These are phyloP conservation scores for Halictus rubicundus DNA, from an alignment of 1,140 invertebrate species.

Conservation along the genomic window DNA sequence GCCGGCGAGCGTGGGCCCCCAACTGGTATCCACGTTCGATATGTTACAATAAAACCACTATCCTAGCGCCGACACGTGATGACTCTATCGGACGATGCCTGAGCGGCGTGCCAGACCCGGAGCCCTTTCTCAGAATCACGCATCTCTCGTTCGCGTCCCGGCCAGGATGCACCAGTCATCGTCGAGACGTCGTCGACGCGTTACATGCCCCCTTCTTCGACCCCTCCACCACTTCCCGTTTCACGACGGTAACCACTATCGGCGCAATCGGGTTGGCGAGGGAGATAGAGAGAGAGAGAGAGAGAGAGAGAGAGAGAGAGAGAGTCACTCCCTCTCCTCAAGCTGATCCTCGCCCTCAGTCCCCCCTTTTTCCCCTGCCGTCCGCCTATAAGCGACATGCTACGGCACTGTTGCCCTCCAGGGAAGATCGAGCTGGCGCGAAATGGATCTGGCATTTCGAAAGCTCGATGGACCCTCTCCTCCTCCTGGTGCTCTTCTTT, in stretches of 20 bases:
- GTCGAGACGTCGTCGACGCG: constrained; percentile 63
- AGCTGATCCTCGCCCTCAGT: too few species aligned
- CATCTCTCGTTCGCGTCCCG: constrained; percentile 55
- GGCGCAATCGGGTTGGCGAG: constrained; percentile 28
- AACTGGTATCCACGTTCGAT: constrained; percentile 61
- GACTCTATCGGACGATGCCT: constrained; percentile 62
- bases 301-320: neutral
- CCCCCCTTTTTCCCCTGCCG: constrained; percentile 15
- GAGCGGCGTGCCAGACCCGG: constrained; percentile 23
- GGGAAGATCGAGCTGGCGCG: constrained; percentile 61
- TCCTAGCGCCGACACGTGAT: constrained; percentile 68
- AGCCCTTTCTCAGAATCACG: constrained; percentile 66
- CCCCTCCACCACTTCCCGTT: constrained; percentile 20
- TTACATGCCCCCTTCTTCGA: constrained; percentile 50
- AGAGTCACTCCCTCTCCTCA: neutral
- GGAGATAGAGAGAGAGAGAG: neutral
- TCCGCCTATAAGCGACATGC: constrained; percentile 13
- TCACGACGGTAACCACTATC: constrained; percentile 32
- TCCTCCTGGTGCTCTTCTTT: constrained; percentile 29
- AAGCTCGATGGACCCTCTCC: constrained; percentile 28
- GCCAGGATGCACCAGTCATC: constrained; percentile 66
- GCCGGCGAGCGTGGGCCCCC: constrained; percentile 31
- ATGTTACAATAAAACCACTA: constrained; percentile 70
- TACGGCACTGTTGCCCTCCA: constrained; percentile 45
- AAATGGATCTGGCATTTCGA: constrained; percentile 64